Base-by-base conservation (phyloP, 2,888 invertebrate species). In the Antitype chi region DNA sequence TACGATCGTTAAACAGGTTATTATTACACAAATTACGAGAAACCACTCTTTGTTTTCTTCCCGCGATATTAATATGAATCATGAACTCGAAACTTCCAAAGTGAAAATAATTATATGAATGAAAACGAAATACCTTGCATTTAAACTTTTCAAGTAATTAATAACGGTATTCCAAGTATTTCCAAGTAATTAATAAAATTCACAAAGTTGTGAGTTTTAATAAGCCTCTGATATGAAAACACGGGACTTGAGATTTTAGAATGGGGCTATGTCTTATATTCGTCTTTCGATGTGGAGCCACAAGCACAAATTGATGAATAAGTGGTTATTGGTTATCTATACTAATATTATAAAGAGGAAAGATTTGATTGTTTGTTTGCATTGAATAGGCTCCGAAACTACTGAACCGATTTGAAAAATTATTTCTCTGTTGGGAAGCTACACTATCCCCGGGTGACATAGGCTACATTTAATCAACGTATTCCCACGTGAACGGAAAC, bases 151-250 rank as follows among this genome's bases (percentile, higher is more conserved):
- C 52, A 81, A 82, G 78, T 76, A 84, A 80, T 80, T 87, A 81
- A 82, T 81, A 84, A 88, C 74, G 81, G 79, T 77, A 87, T 87
- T 81, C 83, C 77, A 87, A 83, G 86, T 84, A 87, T 88, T 85
- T 81, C 69, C 76, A 89, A 90, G 88, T 88, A 88, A 90, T 91
- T 89, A 90, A 90, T 92, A 89, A 86, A 91, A 91, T 93, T 92
- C 86, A 85, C 86, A 91, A 92, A 93, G 91, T 92, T 90, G 83
- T 79, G 86, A 89, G 90, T 92, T 93, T 93, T 94, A 94, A 93
- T 93, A 94, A 93, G 93, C 91, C 87, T 85, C 81, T 88, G 89
- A 93, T 92, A 91, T 89, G 92, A 93, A 93, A 94, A 94, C 92
- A 93, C 90, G 89, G 89, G 89, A 87, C 89, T 67, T 68, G 69